Evolutionary conservation across 2,888 invertebrate species (phyloP).

Genomic region (Tachina lurida): DNA sequence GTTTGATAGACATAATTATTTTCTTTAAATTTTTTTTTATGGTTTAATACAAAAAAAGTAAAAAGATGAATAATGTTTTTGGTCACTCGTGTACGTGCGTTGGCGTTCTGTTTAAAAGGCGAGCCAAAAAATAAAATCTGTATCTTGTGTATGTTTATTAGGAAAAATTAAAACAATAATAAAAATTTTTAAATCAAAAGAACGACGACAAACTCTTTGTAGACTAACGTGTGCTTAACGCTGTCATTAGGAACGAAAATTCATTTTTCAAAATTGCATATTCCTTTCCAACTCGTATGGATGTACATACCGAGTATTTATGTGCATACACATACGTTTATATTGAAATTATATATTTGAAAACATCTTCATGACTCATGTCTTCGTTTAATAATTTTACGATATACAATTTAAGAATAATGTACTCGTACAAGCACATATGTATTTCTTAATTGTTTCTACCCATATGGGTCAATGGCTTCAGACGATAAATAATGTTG

Average conservation of each 20-base stretch:
- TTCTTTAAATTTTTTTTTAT: constrained; percentile 2
- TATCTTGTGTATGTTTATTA: constrained; percentile 12
- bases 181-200: constrained; percentile 32
- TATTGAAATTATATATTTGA: constrained; percentile 8
- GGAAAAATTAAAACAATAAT: constrained; percentile 48
- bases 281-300: background rate
- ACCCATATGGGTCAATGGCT: constrained; percentile 57
- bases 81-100: constrained; percentile 41
- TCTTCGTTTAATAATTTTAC: constrained; percentile 20
- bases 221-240: constrained; percentile 30
- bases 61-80: constrained; percentile 63
- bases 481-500: constrained; percentile 1
- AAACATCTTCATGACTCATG: constrained; percentile 48
- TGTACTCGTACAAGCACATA: background rate
- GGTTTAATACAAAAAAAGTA: constrained; percentile 5
- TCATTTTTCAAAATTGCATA: constrained; percentile 44
- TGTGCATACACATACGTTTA: background rate
- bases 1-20: constrained; percentile 60
- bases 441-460: constrained; percentile 49
- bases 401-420: background rate
- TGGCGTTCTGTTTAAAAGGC: constrained; percentile 53
- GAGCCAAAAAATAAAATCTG: constrained; percentile 59
- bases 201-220: constrained; percentile 28
- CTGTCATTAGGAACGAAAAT: constrained; percentile 44
- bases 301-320: background rate